phyloP scores from a whole-genome alignment of 2,888 invertebrate species.

The Tinea semifulvella region DNA sequence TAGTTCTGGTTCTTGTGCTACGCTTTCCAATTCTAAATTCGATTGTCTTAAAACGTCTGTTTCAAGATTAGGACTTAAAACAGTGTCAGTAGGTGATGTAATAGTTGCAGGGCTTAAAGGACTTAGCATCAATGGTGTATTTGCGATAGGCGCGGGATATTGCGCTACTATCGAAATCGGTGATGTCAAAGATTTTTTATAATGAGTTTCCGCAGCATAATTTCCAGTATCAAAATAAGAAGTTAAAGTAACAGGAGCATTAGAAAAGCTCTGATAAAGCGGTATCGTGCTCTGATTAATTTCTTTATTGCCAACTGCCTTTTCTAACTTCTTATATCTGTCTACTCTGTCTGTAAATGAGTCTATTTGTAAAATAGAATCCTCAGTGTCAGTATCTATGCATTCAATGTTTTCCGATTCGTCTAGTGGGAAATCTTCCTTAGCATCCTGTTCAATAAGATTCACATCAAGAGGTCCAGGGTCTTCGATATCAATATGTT shows the following conservation, averaged over 20 bases:
- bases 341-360: conserved; percentile 52
- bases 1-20: too few relatives aligned
- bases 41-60: too few relatives aligned
- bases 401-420: conserved; percentile 53
- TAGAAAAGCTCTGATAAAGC: not conserved
- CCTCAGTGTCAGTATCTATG: conserved; percentile 42
- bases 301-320: conserved; percentile 23
- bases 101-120: too few relatives aligned
- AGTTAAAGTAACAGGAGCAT: conserved; percentile 38
- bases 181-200: conserved; percentile 37
- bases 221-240: conserved; percentile 60
- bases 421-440: conserved; percentile 47
- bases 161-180: conserved; percentile 22
- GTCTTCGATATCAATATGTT: conserved; percentile 34
- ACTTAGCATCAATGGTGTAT: too few relatives aligned
- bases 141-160: too few relatives aligned
- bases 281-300: conserved; percentile 14
- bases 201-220: conserved; percentile 51
- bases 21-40: too few relatives aligned
- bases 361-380: conserved; percentile 30
- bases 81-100: too few relatives aligned
- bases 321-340: conserved; percentile 41
- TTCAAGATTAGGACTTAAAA: too few relatives aligned
- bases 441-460: conserved; percentile 55
- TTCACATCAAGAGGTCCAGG: conserved; percentile 47